phyloP scores from a whole-genome alignment of 1,140 invertebrate species.

The Lepidotrigona ventralis region DNA sequence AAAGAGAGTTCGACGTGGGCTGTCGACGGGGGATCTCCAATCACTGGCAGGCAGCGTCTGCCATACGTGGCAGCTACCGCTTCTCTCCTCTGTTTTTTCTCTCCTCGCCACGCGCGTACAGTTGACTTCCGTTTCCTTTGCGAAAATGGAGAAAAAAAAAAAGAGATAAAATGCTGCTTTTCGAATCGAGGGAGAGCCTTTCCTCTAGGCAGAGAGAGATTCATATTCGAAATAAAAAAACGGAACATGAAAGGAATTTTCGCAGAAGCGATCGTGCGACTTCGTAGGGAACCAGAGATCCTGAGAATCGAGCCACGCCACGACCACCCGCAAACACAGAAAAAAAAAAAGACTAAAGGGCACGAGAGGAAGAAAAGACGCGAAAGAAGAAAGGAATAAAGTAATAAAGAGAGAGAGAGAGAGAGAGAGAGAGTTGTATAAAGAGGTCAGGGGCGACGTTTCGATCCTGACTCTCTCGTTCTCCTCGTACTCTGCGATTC shows the following conservation, averaged over 20 bases:
- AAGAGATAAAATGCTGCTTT: no score
- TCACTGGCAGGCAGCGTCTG: conserved; percentile 49
- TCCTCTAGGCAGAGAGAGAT: no score
- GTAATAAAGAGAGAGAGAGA: no score
- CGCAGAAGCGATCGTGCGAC: no score
- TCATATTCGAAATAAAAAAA: no score
- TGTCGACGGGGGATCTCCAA: conserved; percentile 71
- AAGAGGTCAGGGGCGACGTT: neutral
- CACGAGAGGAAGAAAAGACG: neutral
- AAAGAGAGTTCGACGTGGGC: conserved; percentile 67
- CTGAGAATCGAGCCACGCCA: neutral
- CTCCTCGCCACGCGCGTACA: conserved; percentile 1
- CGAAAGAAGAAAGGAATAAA: neutral
- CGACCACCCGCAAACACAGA: neutral
- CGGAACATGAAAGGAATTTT: no score
- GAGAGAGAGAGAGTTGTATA: neutral
- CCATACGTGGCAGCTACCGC: conserved; percentile 21
- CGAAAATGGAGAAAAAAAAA: no score
- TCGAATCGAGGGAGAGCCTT: no score
- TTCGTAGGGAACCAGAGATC: neutral
- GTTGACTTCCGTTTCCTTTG: no score
- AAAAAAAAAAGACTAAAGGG: neutral
- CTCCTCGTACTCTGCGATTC: neutral
- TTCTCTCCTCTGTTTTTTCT: conserved; percentile 41
- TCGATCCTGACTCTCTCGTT: neutral